phyloP scores from a whole-genome alignment of 1,140 invertebrate genomes.

The Lanistes nyassanus region DNA sequence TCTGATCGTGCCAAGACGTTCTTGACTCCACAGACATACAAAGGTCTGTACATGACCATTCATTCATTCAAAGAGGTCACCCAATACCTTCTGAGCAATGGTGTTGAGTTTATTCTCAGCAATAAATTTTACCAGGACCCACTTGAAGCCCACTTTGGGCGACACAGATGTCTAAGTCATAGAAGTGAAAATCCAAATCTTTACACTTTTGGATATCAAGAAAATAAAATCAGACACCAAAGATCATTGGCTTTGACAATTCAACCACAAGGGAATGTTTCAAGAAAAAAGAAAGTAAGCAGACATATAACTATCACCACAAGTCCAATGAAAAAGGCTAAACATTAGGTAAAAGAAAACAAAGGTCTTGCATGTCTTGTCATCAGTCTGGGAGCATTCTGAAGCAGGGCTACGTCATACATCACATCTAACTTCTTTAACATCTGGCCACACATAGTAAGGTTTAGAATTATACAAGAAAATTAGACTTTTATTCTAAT shows the following conservation, averaged over 20 bases:
- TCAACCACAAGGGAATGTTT: neutral
- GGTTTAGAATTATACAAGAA: no score
- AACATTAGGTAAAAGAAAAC: no score
- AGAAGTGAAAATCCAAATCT: constrained; percentile 15
- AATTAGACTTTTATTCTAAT: no score
- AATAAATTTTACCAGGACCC: constrained; percentile 19
- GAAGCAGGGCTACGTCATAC: no score
- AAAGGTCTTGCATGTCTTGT: no score
- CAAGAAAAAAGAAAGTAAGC: neutral
- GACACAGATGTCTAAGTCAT: neutral
- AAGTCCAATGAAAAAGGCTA: constrained; percentile 1
- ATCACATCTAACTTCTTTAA: no score
- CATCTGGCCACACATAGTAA: no score
- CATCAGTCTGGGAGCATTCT: no score
- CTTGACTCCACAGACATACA: constrained; percentile 4
- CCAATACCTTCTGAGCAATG: neutral
- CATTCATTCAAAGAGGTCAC: constrained; percentile 5
- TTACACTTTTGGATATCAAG: constrained; percentile 9
- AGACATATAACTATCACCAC: neutral
- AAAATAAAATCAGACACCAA: constrained; percentile 6
- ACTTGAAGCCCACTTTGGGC: constrained; percentile 4
- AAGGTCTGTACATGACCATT: constrained; percentile 10
- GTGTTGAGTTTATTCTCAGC: constrained; percentile 8
- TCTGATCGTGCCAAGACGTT: neutral
- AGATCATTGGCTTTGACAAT: neutral